Base-by-base conservation (phyloP, 2,888 invertebrate species). In the Sceliomorpha sp. region DNA sequence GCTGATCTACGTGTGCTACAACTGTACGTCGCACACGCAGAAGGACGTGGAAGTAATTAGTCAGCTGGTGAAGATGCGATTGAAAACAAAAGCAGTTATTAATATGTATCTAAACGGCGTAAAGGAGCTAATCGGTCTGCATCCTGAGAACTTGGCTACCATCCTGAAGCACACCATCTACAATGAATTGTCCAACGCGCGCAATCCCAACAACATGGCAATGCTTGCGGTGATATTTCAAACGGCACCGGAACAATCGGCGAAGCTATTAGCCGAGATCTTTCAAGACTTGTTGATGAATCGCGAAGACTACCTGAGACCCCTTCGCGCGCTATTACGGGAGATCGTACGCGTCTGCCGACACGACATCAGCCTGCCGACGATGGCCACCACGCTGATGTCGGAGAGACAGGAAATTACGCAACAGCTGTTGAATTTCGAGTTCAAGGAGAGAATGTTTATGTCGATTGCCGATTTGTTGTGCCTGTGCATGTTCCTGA, bases 171-270 rank as follows among this genome's bases (percentile, higher is more conserved):
- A 96, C 84, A 96, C 97, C 0, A 94, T 98, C 59, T 97, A 96
- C 90, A 98, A 98, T 89, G 98, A 98, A 90, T 89, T 98, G 73
- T 97, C 98, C 0, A 94, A 95, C 82, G 93, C 94, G 17, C 92
- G 98, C 62, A 97, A 98, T 89, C 96, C 97, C 0, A 98, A 98
- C 90, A 98, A 98, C 89, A 95, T 98, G 94, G 93, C 96, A 7
- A 94, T 98, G 88, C 91, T 98, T 9, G 94, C 94, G 1, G 95
- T 95, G 6, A 94, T 98, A 89, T 95, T 98, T 83, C 95, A 95
- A 88, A 93, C 94, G 14, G 92, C 94, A 64, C 94, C 96, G 1
- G 95, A 95, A 74, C 91, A 92, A 34, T 94, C 97, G 42, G 95
- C 98, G 0, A 93, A 92, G 47, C 92, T 95, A 71, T 91, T 97